These are phyloP conservation scores for Schmidtea mediterranea DNA, from an alignment of 1,140 invertebrate genomes.

Conservation along the genomic window DNA sequence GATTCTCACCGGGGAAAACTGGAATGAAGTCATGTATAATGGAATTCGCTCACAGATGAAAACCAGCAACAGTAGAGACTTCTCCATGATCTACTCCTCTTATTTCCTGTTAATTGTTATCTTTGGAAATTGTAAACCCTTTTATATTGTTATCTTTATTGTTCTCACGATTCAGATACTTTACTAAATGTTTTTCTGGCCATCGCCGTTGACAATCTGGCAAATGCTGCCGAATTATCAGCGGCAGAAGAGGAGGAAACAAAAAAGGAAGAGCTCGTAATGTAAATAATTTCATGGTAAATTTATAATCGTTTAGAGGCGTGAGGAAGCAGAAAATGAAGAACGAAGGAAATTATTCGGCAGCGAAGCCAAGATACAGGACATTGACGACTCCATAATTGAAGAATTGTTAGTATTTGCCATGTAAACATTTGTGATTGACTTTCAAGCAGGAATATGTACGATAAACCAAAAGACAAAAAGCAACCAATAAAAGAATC, in stretches of 20 bases:
- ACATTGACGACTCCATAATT: no score
- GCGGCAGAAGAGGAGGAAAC: slow-evolving; percentile 93
- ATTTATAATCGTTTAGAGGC: no score
- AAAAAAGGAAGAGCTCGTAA: neutral
- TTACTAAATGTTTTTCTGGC: slow-evolving; percentile 99
- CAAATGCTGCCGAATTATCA: slow-evolving; percentile 95
- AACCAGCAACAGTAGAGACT: slow-evolving; percentile 49
- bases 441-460: no score
- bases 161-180: slow-evolving; percentile 93
- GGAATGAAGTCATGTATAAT: slow-evolving; percentile 99
- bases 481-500: no score
- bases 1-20: slow-evolving; percentile 99
- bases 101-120: slow-evolving; percentile 98
- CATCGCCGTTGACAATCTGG: slow-evolving; percentile 99
- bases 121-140: slow-evolving; percentile 79
- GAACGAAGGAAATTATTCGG: no score
- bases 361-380: no score
- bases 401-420: no score
- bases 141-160: slow-evolving; percentile 84
- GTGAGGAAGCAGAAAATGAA: no score
- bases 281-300: neutral
- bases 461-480: no score
- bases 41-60: slow-evolving; percentile 75
- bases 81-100: slow-evolving; percentile 87
- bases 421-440: no score